phyloP scores from a whole-genome alignment of 2,113 vertebrate species.

The Chaetops frenatus region DNA sequence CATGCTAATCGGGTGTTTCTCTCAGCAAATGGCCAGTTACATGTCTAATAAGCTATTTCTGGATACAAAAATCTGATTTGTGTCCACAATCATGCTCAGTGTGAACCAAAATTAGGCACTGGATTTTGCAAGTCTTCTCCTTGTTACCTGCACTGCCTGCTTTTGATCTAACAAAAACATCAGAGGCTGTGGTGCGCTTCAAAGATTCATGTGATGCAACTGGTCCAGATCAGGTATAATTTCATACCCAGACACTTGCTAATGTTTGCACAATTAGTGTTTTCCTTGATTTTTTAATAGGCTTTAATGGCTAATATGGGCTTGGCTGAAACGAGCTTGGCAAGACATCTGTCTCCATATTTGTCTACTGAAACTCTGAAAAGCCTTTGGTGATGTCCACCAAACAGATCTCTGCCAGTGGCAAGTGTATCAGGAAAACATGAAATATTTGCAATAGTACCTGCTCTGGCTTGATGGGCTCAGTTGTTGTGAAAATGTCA shows the following conservation, averaged over 20 bases:
- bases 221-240: neutral
- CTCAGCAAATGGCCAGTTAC: neutral
- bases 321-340: neutral
- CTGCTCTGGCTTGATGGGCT: conserved; percentile 95
- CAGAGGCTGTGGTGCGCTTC: neutral
- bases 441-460: conserved; percentile 63
- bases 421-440: neutral
- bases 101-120: neutral
- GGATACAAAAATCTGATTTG: neutral
- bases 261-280: neutral
- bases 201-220: neutral
- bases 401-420: neutral
- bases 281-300: neutral
- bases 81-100: neutral
- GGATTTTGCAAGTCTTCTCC: neutral
- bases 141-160: neutral
- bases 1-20: neutral
- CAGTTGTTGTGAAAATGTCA: conserved; percentile 88
- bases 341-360: neutral
- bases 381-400: neutral
- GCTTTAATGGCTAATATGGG: neutral
- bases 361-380: neutral
- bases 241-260: neutral
- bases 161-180: neutral
- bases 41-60: neutral